These are phyloP conservation scores for Aphaenogaster rudis DNA, from an alignment of 1,140 invertebrate species.

Conservation along the genomic window DNA sequence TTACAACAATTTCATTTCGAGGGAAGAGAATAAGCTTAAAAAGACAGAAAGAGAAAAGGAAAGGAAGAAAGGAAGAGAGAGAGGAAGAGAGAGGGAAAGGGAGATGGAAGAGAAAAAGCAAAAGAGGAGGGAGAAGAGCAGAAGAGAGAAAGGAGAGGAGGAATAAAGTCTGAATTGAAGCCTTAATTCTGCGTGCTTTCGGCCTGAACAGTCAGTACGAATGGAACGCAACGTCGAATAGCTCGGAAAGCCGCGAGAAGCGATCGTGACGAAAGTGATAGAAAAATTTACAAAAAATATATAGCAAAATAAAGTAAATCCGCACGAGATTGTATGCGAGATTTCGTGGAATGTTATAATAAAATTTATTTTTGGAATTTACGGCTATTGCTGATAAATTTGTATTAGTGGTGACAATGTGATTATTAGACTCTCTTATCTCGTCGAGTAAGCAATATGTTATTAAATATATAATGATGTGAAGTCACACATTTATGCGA, in stretches of 20 bases:
- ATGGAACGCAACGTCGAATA: constrained; percentile 21
- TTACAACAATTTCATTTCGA: not conserved
- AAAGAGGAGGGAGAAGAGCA: constrained; percentile 13
- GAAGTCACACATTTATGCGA: not conserved
- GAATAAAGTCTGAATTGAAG: constrained; percentile 64
- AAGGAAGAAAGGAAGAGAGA: not conserved
- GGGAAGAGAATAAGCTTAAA: not conserved
- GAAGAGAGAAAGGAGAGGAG: constrained; percentile 47
- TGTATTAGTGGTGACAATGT: constrained; percentile 23
- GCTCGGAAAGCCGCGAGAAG: not conserved
- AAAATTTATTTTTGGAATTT: not conserved
- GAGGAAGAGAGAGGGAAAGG: not conserved
- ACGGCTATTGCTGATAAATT: not conserved
- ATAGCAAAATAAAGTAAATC: not conserved
- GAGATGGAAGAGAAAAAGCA: not conserved
- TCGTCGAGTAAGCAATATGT: not conserved
- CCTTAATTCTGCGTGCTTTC: constrained; percentile 56
- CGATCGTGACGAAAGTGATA: not conserved
- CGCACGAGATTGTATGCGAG: not conserved
- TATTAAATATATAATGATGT: not conserved
- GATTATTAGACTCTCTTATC: not conserved
- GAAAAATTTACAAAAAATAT: not conserved
- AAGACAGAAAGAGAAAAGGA: not conserved
- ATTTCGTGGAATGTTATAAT: not conserved
- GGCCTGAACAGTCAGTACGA: constrained; percentile 38